Base-by-base conservation (phyloP, 23 tunicate species). In the Ascidia mentula region DNA sequence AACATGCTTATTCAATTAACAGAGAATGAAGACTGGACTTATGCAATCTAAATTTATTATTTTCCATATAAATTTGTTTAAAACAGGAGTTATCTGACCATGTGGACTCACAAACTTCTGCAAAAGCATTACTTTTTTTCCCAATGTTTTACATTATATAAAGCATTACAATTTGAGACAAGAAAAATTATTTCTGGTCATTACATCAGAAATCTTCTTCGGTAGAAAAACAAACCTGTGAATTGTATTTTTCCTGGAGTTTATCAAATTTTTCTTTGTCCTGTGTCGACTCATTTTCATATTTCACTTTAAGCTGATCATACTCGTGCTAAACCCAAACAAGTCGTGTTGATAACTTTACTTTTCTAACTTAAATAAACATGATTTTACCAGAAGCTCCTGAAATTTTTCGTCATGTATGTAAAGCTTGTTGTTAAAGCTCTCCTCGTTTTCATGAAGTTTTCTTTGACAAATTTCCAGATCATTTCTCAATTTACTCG, bases 241-340 rank as follows among this genome's bases (percentile, higher is more conserved):
- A n/a, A 7, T 69, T 74, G 32, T 70, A 71, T 28, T 40, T 70
- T 71, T 80, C 84, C 71, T 80, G 73, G 18, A 80, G 39, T 40
- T 70, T 80, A 32, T 70, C 37, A 45, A n/a, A 37, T 9, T 80
- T 80, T 31, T 80, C 84, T 30, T 71, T 87, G 65, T 81, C 86
- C 17, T 42, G 37, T n/a, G 32, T 61, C n/a, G 77, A 39, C 61
- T 83, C 72, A 13, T 36, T 12, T 18, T 17, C 28, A n/a, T 45
- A 39, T 69, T 87, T 81, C 13, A 59, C 81, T 0, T 69, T 61
- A 34, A 26, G 70, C 75, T 75, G 60, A n/a, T 81, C 72, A 31
- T 81, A 85, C 32, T 79, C 77, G 28, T 65, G 86, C 45, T 71
- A 45, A 59, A 82, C 32, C 80, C 73, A 72, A 35, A 46, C 31